These are phyloP conservation scores for Casuarius casuarius DNA, from an alignment of 2,113 vertebrate genomes.

Conservation along the genomic window DNA sequence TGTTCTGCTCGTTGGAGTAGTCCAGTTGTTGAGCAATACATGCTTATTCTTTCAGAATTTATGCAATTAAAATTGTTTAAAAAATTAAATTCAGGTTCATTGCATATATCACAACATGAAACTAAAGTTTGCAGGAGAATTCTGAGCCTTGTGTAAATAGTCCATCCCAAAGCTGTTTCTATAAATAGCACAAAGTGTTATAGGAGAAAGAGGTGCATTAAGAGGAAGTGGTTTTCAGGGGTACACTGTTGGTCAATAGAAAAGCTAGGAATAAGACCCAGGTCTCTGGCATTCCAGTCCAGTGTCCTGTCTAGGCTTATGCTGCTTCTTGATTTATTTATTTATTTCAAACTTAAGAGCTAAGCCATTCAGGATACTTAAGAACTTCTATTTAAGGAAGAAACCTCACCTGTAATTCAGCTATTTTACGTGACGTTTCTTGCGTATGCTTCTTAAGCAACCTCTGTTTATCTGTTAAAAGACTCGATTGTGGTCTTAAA, in stretches of 20 bases:
- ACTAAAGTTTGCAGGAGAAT: background rate
- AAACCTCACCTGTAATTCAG: background rate
- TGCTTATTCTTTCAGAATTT: background rate
- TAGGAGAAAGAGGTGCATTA: conserved; percentile 12
- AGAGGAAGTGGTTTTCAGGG: conserved; percentile 60
- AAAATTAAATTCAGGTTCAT: background rate
- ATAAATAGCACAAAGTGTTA: conserved; percentile 1
- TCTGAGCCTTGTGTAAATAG: background rate
- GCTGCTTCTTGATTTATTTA: background rate
- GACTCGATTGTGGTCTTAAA: conserved; percentile 21
- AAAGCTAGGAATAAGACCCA: conserved; percentile 28
- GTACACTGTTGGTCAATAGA: background rate
- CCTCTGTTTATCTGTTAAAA: background rate
- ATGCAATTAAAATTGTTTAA: background rate
- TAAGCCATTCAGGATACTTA: background rate
- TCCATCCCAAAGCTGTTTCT: background rate
- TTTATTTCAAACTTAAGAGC: background rate
- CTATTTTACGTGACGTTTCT: background rate
- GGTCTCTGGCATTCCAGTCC: background rate
- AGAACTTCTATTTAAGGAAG: background rate
- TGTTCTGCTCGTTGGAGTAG: background rate
- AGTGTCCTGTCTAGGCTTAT: background rate
- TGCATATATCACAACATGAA: background rate
- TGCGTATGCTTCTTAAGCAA: background rate
- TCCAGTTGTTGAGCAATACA: background rate